These are phyloP conservation scores for Vimba vimba DNA, from an alignment of 2,113 vertebrate species.

Conservation along the genomic window DNA sequence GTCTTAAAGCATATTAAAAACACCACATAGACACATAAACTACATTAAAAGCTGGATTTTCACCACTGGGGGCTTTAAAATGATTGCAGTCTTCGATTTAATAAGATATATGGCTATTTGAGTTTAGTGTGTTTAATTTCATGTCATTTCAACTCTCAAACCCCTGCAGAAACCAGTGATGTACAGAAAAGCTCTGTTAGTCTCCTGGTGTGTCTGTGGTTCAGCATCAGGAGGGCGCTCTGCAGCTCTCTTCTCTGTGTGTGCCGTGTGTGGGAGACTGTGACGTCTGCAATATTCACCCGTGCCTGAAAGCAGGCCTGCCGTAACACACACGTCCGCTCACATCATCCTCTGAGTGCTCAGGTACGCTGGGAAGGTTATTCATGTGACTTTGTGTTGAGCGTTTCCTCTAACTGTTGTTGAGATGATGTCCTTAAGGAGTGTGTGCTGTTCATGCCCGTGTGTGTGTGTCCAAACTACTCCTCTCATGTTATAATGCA, in stretches of 20 bases:
- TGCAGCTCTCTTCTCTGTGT: slow-evolving; percentile 48
- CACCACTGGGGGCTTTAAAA: too few species aligned
- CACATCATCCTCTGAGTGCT: slow-evolving; percentile 74
- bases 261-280: slow-evolving; percentile 71
- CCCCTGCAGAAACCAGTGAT: too few species aligned
- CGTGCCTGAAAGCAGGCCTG: slow-evolving; percentile 75
- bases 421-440: background rate
- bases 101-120: too few species aligned
- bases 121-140: too few species aligned
- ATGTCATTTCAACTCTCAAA: too few species aligned
- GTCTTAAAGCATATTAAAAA: too few species aligned
- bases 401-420: slow-evolving; percentile 38
- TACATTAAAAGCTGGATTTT: too few species aligned
- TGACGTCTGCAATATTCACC: slow-evolving; percentile 79
- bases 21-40: too few species aligned
- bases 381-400: slow-evolving; percentile 14
- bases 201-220: background rate
- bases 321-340: slow-evolving; percentile 79
- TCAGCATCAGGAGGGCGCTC: background rate
- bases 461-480: background rate
- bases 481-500: background rate
- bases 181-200: background rate
- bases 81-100: too few species aligned
- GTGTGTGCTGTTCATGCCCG: background rate
- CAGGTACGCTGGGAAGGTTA: slow-evolving; percentile 62